These are phyloP conservation scores for Ancistrus triradiatus DNA, from an alignment of 2,113 vertebrate species.

Conservation along the genomic window DNA sequence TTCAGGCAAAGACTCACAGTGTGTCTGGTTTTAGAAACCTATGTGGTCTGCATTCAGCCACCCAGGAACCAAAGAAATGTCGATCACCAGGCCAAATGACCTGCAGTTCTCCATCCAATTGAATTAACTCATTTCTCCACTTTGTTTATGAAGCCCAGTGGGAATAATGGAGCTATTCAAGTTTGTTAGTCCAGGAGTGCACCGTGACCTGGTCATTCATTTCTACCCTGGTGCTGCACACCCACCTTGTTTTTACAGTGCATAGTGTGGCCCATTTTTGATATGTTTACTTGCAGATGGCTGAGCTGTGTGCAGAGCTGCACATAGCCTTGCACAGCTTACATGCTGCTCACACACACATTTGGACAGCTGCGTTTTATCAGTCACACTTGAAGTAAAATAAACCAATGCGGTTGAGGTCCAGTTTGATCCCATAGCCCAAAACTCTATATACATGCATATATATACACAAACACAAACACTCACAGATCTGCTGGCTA, in stretches of 20 bases:
- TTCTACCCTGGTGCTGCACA: not conserved
- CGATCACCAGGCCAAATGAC: constrained; percentile 19
- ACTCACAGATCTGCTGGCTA: not conserved
- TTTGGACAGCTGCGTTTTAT: constrained; percentile 68
- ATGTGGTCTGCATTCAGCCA: constrained; percentile 10
- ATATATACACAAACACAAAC: constrained; percentile 4
- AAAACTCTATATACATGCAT: constrained; percentile 1
- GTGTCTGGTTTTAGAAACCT: not conserved
- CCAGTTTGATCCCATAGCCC: constrained; percentile 54
- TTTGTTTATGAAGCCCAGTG: constrained; percentile 27
- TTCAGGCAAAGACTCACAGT: not conserved
- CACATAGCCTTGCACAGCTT: not conserved
- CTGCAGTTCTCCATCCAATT: constrained; percentile 8
- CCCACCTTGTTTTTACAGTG: no score
- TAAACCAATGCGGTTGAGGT: constrained; percentile 51
- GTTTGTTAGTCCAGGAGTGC: not conserved
- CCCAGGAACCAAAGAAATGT: constrained; percentile 17
- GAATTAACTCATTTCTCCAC: constrained; percentile 27
- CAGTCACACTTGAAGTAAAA: constrained; percentile 59
- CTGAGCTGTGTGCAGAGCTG: not conserved
- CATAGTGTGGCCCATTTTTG: not conserved
- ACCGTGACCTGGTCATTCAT: not conserved
- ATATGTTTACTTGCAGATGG: constrained; percentile 21
- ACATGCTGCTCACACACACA: constrained; percentile 7
- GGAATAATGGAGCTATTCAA: constrained; percentile 13